Evolutionary conservation across 2,113 vertebrate genomes (phyloP).

Genomic region (Chunga burmeisteri): DNA sequence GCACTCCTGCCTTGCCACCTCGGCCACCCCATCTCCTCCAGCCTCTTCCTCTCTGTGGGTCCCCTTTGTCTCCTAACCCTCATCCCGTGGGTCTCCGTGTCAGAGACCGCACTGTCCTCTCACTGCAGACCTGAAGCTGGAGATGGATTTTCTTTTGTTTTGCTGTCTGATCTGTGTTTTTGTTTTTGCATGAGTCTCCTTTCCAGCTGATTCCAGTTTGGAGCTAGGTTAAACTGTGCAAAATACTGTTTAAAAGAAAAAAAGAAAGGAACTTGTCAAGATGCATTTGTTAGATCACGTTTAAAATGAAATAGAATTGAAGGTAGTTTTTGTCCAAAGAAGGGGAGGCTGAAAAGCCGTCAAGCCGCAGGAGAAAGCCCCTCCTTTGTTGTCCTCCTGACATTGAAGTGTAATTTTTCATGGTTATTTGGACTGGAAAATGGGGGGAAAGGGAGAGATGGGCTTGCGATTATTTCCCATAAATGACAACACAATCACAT

Average conservation of each 20-base stretch:
- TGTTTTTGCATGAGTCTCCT: slow-evolving; percentile 50
- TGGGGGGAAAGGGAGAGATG: slow-evolving; percentile 84
- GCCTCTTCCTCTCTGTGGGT: background rate
- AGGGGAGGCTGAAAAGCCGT: slow-evolving; percentile 70
- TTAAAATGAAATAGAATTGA: slow-evolving; percentile 74
- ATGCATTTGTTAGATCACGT: slow-evolving; percentile 76
- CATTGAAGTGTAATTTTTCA: slow-evolving; percentile 98
- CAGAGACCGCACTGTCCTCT: background rate
- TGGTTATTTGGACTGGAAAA: slow-evolving; percentile 99
- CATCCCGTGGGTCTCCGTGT: background rate
- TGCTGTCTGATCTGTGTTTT: slow-evolving; percentile 24
- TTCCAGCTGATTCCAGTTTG: slow-evolving; percentile 68
- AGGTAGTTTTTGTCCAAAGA: slow-evolving; percentile 75
- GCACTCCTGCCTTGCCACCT: background rate
- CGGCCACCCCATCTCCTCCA: background rate
- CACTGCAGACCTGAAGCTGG: background rate
- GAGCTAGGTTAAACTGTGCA: slow-evolving; percentile 74
- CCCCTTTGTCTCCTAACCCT: background rate
- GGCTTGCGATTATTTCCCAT: slow-evolving; percentile 96
- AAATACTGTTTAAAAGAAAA: slow-evolving; percentile 71
- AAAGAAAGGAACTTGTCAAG: slow-evolving; percentile 74
- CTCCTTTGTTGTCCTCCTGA: slow-evolving; percentile 90
- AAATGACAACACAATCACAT: slow-evolving; percentile 98
- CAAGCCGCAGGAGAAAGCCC: slow-evolving; percentile 69
- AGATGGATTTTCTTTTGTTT: slow-evolving; percentile 31